Percentiles rank a stretch among this genome's conserved stretches.
Evolutionary conservation across 2,797 vertebrate genomes (phyloP).

Genomic region (Choloepus didactylus): DNA sequence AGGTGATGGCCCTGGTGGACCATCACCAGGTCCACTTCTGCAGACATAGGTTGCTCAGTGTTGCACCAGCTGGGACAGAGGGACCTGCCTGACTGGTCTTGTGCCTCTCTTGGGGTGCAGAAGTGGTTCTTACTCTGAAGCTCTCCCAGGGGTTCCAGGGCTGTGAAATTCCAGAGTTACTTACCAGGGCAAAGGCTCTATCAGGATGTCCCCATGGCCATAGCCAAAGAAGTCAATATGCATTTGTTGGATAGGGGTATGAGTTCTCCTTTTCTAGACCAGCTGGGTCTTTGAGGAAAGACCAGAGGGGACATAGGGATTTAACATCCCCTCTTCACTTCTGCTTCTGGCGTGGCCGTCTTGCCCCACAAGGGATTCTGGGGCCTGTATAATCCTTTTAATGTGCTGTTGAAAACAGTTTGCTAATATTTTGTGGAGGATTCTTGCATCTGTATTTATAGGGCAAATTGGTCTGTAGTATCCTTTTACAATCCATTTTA

Average conservation of each 20-base stretch:
- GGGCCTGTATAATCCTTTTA: too few relatives aligned
- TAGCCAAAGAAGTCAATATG: not conserved
- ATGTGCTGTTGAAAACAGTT: too few relatives aligned
- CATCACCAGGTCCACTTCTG: conserved; percentile 60
- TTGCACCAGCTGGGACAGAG: conserved; percentile 12
- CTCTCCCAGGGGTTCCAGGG: not conserved
- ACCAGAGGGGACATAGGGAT: too few relatives aligned
- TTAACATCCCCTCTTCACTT: not conserved
- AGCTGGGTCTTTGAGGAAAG: too few relatives aligned
- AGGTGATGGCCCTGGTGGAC: conserved; percentile 70
- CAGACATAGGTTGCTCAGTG: conserved; percentile 64
- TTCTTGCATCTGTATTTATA: too few relatives aligned
- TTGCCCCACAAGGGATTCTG: not conserved
- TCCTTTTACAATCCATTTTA: too few relatives aligned
- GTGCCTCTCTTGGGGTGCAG: not conserved
- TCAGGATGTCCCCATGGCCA: not conserved
- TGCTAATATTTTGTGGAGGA: too few relatives aligned
- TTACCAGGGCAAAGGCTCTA: not conserved
- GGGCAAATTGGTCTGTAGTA: too few relatives aligned
- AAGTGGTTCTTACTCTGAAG: not conserved
- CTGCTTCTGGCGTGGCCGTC: not conserved
- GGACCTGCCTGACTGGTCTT: not conserved
- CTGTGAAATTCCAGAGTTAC: not conserved
- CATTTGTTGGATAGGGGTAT: fast-evolving
- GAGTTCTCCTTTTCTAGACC: too few relatives aligned